These are phyloP conservation scores for Apodemia mormo DNA, from an alignment of 2,888 invertebrate genomes.

Conservation along the genomic window DNA sequence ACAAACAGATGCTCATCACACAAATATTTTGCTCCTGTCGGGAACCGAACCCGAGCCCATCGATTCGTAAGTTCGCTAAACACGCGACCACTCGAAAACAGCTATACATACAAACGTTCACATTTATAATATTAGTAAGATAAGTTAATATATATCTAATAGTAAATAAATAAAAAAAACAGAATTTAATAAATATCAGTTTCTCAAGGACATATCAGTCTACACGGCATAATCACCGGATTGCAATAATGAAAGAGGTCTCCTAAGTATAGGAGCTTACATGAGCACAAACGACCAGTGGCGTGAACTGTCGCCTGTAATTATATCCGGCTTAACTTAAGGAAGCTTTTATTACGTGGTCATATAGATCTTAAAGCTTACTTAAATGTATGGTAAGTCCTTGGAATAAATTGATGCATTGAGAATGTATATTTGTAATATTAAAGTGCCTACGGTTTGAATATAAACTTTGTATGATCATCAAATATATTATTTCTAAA, in stretches of 20 bases:
- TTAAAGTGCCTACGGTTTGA: too few species aligned
- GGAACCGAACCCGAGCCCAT: too few species aligned
- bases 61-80: too few species aligned
- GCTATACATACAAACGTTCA: too few species aligned
- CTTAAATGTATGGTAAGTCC: slow-evolving; percentile 5
- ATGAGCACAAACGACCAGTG: slow-evolving; percentile 52
- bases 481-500: too few species aligned
- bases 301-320: slow-evolving; percentile 70
- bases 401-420: slow-evolving; percentile 16
- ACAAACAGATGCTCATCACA: too few species aligned
- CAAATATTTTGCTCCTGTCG: too few species aligned
- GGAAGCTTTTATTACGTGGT: slow-evolving; percentile 42
- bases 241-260: slow-evolving; percentile 68
- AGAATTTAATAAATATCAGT: slow-evolving; percentile 18
- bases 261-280: slow-evolving; percentile 65
- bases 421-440: neutral
- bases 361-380: slow-evolving; percentile 36
- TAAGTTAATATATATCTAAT: too few species aligned
- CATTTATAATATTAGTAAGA: too few species aligned
- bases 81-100: too few species aligned
- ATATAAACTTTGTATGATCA: too few species aligned
- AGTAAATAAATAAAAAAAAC: neutral
- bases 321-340: slow-evolving; percentile 66
- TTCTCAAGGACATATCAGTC: slow-evolving; percentile 33
- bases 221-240: slow-evolving; percentile 50